A percentile compares a stretch with the other conserved stretches of the same genome.
phyloP scores from a whole-genome alignment of 2,888 invertebrate species.

The Sphinx pinastri region DNA sequence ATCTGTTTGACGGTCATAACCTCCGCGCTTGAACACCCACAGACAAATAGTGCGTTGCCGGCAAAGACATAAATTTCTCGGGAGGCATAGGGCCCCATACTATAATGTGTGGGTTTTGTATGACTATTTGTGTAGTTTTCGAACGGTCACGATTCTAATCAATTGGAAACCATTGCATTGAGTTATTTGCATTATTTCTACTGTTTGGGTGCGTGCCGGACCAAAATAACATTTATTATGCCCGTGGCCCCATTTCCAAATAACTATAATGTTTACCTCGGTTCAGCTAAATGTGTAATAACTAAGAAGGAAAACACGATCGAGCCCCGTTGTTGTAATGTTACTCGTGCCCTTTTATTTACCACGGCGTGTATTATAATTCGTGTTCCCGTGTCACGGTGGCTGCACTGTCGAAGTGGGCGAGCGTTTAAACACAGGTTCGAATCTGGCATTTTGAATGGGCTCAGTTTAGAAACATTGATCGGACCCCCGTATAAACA shows the following conservation, averaged over 20 bases:
- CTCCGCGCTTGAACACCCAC: no score
- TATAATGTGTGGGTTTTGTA: no score
- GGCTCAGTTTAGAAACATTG: no score
- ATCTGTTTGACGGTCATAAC: no score
- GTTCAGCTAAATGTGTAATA: not conserved
- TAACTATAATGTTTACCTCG: not conserved
- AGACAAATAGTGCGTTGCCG: no score
- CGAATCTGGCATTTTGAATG: not conserved
- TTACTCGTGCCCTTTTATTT: slow-evolving; percentile 7
- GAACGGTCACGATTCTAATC: no score
- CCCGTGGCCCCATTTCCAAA: not conserved
- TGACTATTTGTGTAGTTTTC: no score
- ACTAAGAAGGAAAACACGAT: slow-evolving; percentile 7
- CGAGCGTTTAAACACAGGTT: not conserved
- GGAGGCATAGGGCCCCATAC: no score
- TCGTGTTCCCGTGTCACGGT: slow-evolving; percentile 17
- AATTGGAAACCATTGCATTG: no score
- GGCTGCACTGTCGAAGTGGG: not conserved
- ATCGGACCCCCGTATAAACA: no score
- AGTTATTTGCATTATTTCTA: not conserved
- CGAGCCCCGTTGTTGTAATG: slow-evolving; percentile 1
- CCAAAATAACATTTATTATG: not conserved
- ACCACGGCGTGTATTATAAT: slow-evolving; percentile 3
- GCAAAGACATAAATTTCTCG: no score
- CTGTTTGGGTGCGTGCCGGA: not conserved